Evolutionary conservation across 1,140 invertebrate genomes (phyloP), one percentile per base, ranked within the genome.

Genomic region (Bursaphelenchus mucronatus): DNA sequence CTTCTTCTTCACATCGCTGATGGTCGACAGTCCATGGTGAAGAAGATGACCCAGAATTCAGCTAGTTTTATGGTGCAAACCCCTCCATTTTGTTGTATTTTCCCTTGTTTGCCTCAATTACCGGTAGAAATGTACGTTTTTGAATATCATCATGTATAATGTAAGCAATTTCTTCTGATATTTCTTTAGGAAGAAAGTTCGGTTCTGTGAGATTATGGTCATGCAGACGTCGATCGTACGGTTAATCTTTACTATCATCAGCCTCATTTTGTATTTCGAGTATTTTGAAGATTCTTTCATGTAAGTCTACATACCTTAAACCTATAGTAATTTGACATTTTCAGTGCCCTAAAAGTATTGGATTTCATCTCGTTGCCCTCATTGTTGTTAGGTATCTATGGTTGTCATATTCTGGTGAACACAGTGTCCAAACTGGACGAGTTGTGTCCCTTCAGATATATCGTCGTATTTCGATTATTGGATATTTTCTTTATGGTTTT

Each of bases 351-450:
- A 8, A 77, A 77, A 65, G 59, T 77, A 10, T 53, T 77, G 5
- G 75, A 77, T 47, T 72, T 79, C 43, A 68, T 77, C n/a, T 63
- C 74, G 10, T 56, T 77, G 19, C 75, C 75, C 13, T 80, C 76
- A 21, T 66, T 77, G 13, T 54, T 77, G 43, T 46, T 67, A 49
- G 75, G 75, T 51, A 77, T 77, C 45, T 77, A 77, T 61, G 75
- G 75, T 15, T 81, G 67, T 39, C 75, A 77, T 51, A 79, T 77
- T 61, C 56, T 77, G 10, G 77, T 80, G 4, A 79, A 74, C 10
- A 79, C 76, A 5, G 66, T 76, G 39, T 71, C 74, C 6, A 76
- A 76, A 56, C 58, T 77, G 62, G 75, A 77, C 40, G 75, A 77
- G 45, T 44, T 77, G 6, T 49, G 62, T 3, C 64, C 68, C 15